Percentiles rank a stretch among this genome's conserved stretches.
Evolutionary conservation across 2,113 vertebrate species (phyloP).

Genomic region (Galeopterus variegatus): DNA sequence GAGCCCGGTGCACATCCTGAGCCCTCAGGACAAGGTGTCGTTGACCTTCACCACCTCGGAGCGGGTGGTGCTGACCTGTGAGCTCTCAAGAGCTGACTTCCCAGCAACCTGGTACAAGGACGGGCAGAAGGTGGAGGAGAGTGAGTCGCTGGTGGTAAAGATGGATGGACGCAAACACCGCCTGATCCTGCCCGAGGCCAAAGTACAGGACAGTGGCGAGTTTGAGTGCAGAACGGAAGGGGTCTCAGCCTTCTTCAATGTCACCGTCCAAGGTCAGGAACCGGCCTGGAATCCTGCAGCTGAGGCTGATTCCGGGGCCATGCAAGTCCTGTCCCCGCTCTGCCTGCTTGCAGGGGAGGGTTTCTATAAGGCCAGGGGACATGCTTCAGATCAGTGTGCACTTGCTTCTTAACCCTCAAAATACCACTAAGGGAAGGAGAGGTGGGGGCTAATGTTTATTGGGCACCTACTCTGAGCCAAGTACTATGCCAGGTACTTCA

Average conservation of each 20-base stretch:
- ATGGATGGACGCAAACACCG: slow-evolving; percentile 90
- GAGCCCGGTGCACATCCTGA: slow-evolving; percentile 92
- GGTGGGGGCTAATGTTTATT: no score
- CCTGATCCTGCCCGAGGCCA: slow-evolving; percentile 93
- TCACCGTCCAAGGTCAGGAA: slow-evolving; percentile 94
- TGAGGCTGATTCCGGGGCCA: neutral
- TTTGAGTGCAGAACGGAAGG: slow-evolving; percentile 95
- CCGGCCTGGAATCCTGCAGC: neutral
- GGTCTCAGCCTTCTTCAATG: slow-evolving; percentile 93
- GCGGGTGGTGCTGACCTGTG: slow-evolving; percentile 94
- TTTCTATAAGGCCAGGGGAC: neutral
- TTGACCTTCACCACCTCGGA: slow-evolving; percentile 90
- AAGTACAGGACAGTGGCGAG: slow-evolving; percentile 92
- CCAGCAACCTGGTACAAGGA: slow-evolving; percentile 95
- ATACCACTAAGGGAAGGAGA: neutral
- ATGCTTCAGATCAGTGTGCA: neutral
- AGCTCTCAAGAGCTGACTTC: slow-evolving; percentile 92
- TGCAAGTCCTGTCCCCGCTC: neutral
- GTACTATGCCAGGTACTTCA: neutral
- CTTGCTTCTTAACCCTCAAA: neutral
- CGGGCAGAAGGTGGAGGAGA: slow-evolving; percentile 92
- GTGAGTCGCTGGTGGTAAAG: slow-evolving; percentile 90
- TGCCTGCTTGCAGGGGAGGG: neutral
- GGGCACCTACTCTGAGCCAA: neutral
- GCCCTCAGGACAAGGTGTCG: slow-evolving; percentile 89